These are phyloP conservation scores for Actinia equina DNA, from an alignment of 64 coral and sea anemone genomes.

Conservation along the genomic window DNA sequence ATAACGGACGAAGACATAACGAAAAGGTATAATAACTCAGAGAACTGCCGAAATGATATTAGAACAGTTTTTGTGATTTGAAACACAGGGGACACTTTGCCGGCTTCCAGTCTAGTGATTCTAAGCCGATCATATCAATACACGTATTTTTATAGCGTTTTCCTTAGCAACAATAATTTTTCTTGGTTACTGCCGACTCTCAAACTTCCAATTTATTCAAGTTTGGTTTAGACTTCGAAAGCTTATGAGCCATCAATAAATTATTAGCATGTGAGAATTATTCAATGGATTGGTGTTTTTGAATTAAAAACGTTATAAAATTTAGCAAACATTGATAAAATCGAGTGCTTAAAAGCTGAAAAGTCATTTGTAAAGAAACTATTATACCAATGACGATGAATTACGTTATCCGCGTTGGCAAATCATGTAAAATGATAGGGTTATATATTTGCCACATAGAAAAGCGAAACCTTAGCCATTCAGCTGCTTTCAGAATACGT, in stretches of 20 bases:
- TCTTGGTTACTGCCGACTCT: not conserved
- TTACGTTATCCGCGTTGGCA: not conserved
- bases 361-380: not conserved
- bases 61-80: not conserved
- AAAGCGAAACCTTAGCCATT: not conserved
- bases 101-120: not conserved
- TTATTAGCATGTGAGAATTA: not conserved
- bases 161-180: not conserved
- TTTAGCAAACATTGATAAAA: not conserved
- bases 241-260: not conserved
- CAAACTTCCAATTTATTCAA: constrained; percentile 6
- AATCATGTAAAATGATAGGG: not conserved
- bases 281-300: not conserved
- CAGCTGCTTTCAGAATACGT: not conserved
- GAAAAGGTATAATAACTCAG: not conserved
- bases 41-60: not conserved
- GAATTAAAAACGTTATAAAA: not conserved
- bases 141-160: not conserved
- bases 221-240: not conserved
- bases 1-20: constrained; percentile 60
- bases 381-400: not conserved
- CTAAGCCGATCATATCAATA: not conserved
- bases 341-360: not conserved
- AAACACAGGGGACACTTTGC: not conserved
- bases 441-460: not conserved